Evolutionary conservation across 2,888 invertebrate species (phyloP), one percentile per base, ranked within the genome.

Genomic region (Dromius quadrimaculatus): DNA sequence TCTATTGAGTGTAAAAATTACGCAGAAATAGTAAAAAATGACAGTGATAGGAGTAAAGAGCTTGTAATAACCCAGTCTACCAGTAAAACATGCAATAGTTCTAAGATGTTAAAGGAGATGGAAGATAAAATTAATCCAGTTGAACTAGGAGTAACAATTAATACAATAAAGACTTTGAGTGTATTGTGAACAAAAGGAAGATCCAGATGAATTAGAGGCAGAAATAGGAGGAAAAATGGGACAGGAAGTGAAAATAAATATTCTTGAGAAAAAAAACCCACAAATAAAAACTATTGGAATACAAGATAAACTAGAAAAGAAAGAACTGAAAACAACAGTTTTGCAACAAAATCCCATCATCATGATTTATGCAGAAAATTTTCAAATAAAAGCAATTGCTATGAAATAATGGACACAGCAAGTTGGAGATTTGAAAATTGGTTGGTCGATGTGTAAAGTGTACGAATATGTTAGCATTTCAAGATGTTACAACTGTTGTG

Each of bases 171-270:
- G 22, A 57, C 23, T 22, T 11, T 9, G 23, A 3, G 23, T 57
- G 28, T 28, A 57, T 15, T 57, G 57, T 5, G 32, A 57, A 28
- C 28, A 28, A 57, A 57, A 57, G 28, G 32, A 28, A 32, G 22
- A 57, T 57, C n/a, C 28, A 2, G 22, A n/a, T 15, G 28, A 57
- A 57, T 57, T 57, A 28, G 13, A 57, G 11, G 22, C 57, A 57
- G 57, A 23, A 9, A 15, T 57, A 57, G 57, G 28, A 57, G 15
- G 28, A 22, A 57, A 57, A 57, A 57, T 57, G 57, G 57, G 57
- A 57, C n/a, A 23, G 15, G 28, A 57, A 28, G 15, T 57, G 22
- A 57, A 3, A 28, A 32, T 13, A 57, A 57, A 57, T 57, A 57
- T 3, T 57, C 57, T 28, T 23, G 28, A 28, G 9, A 57, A 57